These are phyloP conservation scores for Centropyge bicolor DNA, from an alignment of 2,797 vertebrate genomes.

Conservation along the genomic window DNA sequence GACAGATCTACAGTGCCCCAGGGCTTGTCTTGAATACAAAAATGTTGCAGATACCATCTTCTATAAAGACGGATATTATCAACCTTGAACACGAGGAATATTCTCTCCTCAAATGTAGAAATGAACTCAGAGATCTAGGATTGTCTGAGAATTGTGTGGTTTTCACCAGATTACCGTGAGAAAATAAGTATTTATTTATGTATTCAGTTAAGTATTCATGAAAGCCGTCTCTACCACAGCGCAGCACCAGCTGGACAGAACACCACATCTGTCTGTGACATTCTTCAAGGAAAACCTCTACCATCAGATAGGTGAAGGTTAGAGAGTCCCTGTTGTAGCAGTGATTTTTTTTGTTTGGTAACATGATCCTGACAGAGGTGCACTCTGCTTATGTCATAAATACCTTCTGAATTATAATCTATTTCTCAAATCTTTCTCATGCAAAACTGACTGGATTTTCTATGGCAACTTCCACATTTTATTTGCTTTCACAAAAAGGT, in stretches of 20 bases:
- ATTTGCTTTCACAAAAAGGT: not conserved
- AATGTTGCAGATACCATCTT: not conserved
- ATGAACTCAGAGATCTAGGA: not conserved
- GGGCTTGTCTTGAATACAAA: slow-evolving; percentile 36
- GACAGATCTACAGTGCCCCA: slow-evolving; percentile 1
- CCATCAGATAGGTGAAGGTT: not conserved
- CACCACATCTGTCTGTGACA: slow-evolving; percentile 1
- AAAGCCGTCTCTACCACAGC: not conserved
- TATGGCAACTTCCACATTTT: not conserved
- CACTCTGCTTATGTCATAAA: slow-evolving; percentile 4
- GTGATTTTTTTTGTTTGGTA: not conserved
- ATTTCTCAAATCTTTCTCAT: slow-evolving; percentile 5
- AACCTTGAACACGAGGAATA: not conserved
- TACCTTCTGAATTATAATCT: slow-evolving; percentile 7
- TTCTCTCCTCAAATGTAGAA: not conserved
- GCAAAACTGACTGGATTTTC: slow-evolving; percentile 1
- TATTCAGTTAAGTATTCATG: not conserved
- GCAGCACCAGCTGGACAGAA: not conserved
- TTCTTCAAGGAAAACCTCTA: not conserved
- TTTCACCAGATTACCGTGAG: not conserved
- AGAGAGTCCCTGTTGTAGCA: not conserved
- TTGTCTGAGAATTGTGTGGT: not conserved
- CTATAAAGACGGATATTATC: not conserved
- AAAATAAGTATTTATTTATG: too few species aligned
- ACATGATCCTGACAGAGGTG: not conserved